Base-by-base conservation (phyloP, 1,140 invertebrate species). In the Pentalonia nigronervosa region DNA sequence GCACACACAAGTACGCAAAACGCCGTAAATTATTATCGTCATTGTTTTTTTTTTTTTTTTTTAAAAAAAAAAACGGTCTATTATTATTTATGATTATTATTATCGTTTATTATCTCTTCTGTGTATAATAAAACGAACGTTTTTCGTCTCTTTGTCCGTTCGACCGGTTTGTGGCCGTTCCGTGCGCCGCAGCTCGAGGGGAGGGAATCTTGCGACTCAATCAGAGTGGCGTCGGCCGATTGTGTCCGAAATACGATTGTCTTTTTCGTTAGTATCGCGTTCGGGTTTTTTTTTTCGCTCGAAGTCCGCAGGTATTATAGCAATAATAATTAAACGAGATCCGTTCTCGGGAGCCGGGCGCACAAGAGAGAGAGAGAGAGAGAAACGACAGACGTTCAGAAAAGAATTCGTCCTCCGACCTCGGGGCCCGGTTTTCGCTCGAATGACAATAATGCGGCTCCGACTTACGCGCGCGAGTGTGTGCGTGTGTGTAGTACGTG, bases 201-300 rank as follows among this genome's bases (percentile, higher is more conserved):
- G 60, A 76, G 60, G 60, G 86, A 88, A 88, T 88, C 86, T 50
- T 50, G 86, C 86, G 86, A 88, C 86, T 88, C 86, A 88, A 88
- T 88, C 86, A 88, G 47, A 88, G 86, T 50, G 86, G 86, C 47
- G 86, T 48, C 86, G 86, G n/a, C 86, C 86, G 86, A 88, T 88
- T 88, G 86, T 88, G 86, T 88, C 86, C 86, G 47, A 88, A 50
- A 88, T 30, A 48, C 86, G 47, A 88, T 88, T 50, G 86, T 87
- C 45, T 87, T 48, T 86, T 86, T 87, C 84, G 84, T 47, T 45
- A 45, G 30, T n/a, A n/a, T 76, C 23, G 23, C 45, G 25, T n/a
- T 76, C 36, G 6, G 83, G 45, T 45, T n/a, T n/a, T 87, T 25
- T 47, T 14, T 48, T 30, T 23, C 36, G 0, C 21, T 76, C 17